Base-by-base conservation (phyloP, 2,113 vertebrate genomes). In the Pedionomus torquatus region DNA sequence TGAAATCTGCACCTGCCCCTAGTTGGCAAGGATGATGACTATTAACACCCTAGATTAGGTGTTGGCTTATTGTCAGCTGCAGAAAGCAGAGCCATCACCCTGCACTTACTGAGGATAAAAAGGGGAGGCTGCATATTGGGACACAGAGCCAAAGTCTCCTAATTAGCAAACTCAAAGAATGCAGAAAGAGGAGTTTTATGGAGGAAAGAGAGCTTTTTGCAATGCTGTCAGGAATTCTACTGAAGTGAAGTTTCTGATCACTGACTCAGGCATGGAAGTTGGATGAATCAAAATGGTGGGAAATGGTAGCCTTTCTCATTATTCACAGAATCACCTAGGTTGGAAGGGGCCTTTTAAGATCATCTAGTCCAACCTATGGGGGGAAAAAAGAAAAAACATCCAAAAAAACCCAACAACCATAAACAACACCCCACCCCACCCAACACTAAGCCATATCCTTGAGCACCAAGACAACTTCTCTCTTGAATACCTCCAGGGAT, bases 231-330 rank as follows among this genome's bases (percentile, higher is more conserved):
- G 66, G 64, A 72, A 23, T 41, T 28, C 33, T 1, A 1, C 25
- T 10, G 41, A 61, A 72, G 78, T n/a, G 18, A 71, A 83, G 35
- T 31, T 51, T 39, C 79, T 66, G 71, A 10, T 13, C 5, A 0
- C 48, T 41, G 31, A 8, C 19, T 72, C 9, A 0, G 10, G 43
- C 2, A 0, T 3, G 35, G 24, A 65, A 55, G 21, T 16, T 33
- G 58, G 83, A 48, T 63, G 43, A 61, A 81, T 21, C 0, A 2
- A 78, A 55, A 8, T 30, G 28, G 33, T 39, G 48, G 58, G 43
- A 89, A 81, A 24, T 5, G 1, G 15, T 18, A 46, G 39, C 18
- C 17, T 70, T 90, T 60, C 25, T 37, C 15, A 2, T 58, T 57
- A 30, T 10, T 75, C n/a, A n/a, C n/a, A n/a, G n/a, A n/a, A n/a